phyloP scores from a whole-genome alignment of 2,888 invertebrate genomes.

The Agriotes lineatus region DNA sequence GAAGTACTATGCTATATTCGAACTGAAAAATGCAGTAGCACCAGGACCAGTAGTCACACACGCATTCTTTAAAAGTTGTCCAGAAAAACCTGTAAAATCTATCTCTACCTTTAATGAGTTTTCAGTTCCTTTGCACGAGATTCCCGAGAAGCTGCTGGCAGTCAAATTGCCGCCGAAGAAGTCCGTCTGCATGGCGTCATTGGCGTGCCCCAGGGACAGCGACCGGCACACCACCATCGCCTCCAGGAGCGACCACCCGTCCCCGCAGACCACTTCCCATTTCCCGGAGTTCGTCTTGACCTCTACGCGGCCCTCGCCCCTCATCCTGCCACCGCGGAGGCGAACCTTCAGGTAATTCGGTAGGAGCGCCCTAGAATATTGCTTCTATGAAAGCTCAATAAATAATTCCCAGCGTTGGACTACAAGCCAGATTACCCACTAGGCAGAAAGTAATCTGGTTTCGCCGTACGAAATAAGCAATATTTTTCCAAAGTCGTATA shows the following conservation, averaged over 20 bases:
- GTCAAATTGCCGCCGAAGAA: constrained; percentile 74
- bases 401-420: too few species aligned
- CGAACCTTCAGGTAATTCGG: constrained; percentile 72
- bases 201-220: constrained; percentile 76
- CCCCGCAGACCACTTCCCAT: constrained; percentile 89
- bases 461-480: too few species aligned
- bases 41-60: too few species aligned
- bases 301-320: constrained; percentile 83
- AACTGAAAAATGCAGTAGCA: too few species aligned
- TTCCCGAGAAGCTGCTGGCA: constrained; percentile 75
- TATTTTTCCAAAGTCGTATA: too few species aligned
- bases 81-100: too few species aligned
- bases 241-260: constrained; percentile 91
- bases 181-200: constrained; percentile 82
- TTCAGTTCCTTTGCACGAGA: constrained; percentile 88
- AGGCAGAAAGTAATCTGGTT: too few species aligned
- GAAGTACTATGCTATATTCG: too few species aligned
- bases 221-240: constrained; percentile 80
- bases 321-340: constrained; percentile 76
- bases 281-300: constrained; percentile 69
- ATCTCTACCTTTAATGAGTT: too few species aligned
- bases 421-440: too few species aligned
- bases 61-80: too few species aligned
- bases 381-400: neutral
- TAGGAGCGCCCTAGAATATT: constrained; percentile 54